Evolutionary conservation across 1,140 invertebrate species (phyloP).

Genomic region (Adelges cooleyi): DNA sequence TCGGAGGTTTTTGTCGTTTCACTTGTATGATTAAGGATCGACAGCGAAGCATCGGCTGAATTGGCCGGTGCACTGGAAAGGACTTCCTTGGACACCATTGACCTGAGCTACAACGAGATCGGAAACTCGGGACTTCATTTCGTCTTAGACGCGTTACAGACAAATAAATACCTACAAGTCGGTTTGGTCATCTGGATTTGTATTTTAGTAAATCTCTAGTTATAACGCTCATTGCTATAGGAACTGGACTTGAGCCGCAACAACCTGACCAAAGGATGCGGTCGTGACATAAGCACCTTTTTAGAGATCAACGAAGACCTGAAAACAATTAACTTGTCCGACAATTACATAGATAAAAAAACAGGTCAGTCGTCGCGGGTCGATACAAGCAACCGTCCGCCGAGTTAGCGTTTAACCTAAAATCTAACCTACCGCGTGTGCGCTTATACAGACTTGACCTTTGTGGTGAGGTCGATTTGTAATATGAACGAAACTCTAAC

Average conservation of each 20-base stretch:
- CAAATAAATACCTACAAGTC: not conserved
- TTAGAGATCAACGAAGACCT: not conserved
- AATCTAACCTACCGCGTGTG: not conserved
- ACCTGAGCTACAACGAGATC: not conserved
- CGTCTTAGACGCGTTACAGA: not conserved
- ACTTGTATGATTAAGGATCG: not conserved
- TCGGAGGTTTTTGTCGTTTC: too few species aligned
- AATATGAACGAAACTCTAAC: not conserved
- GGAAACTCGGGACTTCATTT: not conserved
- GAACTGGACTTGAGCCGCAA: constrained; percentile 9
- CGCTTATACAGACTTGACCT: not conserved
- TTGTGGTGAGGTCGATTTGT: not conserved
- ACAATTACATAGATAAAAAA: not conserved
- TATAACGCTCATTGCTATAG: not conserved
- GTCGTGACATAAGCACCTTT: not conserved
- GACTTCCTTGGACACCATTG: not conserved
- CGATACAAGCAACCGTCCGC: not conserved
- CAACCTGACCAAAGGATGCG: not conserved
- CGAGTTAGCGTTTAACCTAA: not conserved
- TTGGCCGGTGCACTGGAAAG: not conserved
- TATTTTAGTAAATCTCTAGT: not conserved
- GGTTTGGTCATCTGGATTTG: not conserved
- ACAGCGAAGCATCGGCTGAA: not conserved
- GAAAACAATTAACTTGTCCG: not conserved
- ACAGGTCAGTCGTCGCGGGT: not conserved